Evolutionary conservation across 2,888 invertebrate genomes (phyloP).

Genomic region (Lycocerus yunnanus): DNA sequence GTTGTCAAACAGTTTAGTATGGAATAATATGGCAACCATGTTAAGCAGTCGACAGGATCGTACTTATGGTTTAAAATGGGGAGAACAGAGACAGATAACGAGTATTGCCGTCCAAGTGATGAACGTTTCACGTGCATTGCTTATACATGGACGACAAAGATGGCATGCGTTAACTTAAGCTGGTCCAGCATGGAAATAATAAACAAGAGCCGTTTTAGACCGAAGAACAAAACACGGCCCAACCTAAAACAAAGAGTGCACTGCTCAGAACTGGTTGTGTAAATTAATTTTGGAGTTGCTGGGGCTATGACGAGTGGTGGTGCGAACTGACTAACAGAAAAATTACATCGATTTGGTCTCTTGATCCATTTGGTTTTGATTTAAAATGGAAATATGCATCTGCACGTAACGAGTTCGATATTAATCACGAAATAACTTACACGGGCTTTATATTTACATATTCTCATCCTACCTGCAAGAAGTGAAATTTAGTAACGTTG

Average conservation of each 20-base stretch:
- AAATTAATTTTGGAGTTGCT: conserved; percentile 53
- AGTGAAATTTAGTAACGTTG: background rate
- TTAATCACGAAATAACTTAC: background rate
- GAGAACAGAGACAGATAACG: conserved; percentile 33
- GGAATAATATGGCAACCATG: conserved; percentile 46
- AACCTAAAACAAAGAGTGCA: conserved; percentile 52
- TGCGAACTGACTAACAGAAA: conserved; percentile 25
- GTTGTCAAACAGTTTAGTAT: conserved; percentile 50
- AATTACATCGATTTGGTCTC: background rate
- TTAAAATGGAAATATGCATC: background rate
- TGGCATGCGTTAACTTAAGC: conserved; percentile 32
- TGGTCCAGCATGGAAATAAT: conserved; percentile 51
- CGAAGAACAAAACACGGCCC: conserved; percentile 52
- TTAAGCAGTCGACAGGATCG: conserved; percentile 42
- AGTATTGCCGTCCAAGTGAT: conserved; percentile 23
- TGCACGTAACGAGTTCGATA: background rate
- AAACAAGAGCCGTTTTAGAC: conserved; percentile 55
- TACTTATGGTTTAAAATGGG: conserved; percentile 5
- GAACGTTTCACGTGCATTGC: background rate
- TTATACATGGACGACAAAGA: conserved; percentile 11
- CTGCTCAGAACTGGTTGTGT: conserved; percentile 53
- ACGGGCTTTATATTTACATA: background rate
- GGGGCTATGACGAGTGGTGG: conserved; percentile 37
- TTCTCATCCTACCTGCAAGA: background rate
- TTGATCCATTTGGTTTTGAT: background rate